Base-by-base conservation (phyloP, 2,888 invertebrate genomes). In the Microplitis manilae region DNA sequence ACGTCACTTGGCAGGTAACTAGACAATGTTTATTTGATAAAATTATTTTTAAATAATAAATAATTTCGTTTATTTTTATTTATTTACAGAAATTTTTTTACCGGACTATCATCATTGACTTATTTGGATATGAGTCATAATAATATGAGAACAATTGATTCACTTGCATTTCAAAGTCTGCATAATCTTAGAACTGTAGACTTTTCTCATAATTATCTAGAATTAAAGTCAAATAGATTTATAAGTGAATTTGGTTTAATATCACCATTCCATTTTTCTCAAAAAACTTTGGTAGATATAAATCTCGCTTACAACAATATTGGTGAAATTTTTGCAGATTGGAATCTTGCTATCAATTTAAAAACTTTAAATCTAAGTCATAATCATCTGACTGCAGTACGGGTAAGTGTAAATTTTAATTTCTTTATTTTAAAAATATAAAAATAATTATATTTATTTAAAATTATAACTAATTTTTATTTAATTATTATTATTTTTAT, bases 271-370 rank as follows among this genome's bases (percentile, higher is more conserved):
- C 89, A 91, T 17, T 86, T 90, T 65, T 92, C 94, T 13, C 64
- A 15, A 8, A 86, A 85, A 5, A 90, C 92, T 74, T 89, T 95
- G 71, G 90, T 91, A 81, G 89, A 91, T 75, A 90, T 95, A 39
- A 92, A 94, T 85, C 88, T 95, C 77, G 91, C 93, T 65, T 92
- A 93, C 83, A 95, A 95, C 86, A 91, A 92, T 65, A 92, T 95
- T 62, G 90, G 91, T 77, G 85, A 89, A 7, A 91, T 94, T 71
- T 94, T 92, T 85, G 88, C 89, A 2, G 95, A 95, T 84, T 95
- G 96, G 94, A 91, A 91, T 83, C 86, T 93, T 30, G 82, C 90
- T 0, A 79, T 79, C 2, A 85, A 90, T 7, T 91, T 96, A 69
- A 91, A 92, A 67, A 90, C 90, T 17, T 88, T 97, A 68, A 94